Percentiles rank a stretch among this genome's conserved stretches.
These are phyloP conservation scores for Epicauta chinensis DNA, from an alignment of 1,140 invertebrate species.

Conservation along the genomic window DNA sequence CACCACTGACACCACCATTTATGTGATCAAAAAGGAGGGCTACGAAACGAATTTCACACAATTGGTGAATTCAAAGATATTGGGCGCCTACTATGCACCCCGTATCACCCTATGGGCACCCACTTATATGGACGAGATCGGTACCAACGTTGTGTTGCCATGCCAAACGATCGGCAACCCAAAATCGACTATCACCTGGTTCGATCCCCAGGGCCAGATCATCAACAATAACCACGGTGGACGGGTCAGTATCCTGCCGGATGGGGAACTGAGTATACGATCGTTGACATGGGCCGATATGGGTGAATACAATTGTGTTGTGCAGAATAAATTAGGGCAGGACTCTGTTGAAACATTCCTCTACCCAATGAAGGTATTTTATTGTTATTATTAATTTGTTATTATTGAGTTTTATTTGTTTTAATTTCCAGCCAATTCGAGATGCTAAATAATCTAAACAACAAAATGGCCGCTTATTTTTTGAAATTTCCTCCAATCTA, in stretches of 20 bases:
- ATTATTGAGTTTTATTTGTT: too few relatives aligned
- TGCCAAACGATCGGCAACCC: slow-evolving; percentile 63
- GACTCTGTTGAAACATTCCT: slow-evolving; percentile 65
- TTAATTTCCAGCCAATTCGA: too few relatives aligned
- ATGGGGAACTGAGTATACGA: slow-evolving; percentile 67
- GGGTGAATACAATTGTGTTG: slow-evolving; percentile 70
- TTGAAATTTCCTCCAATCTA: slow-evolving; percentile 13
- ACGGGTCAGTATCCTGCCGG: slow-evolving; percentile 52
- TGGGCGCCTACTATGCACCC: slow-evolving; percentile 45
- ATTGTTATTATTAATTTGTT: too few relatives aligned
- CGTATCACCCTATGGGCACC: slow-evolving; percentile 50
- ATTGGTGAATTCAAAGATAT: slow-evolving; percentile 37
- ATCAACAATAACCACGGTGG: slow-evolving; percentile 49
- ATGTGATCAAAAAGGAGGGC: slow-evolving; percentile 35
- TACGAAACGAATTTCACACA: slow-evolving; percentile 34
- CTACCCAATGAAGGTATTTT: slow-evolving; percentile 57
- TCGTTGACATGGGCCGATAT: slow-evolving; percentile 69
- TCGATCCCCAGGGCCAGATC: slow-evolving; percentile 50
- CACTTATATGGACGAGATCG: slow-evolving; percentile 48
- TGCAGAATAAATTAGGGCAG: slow-evolving; percentile 58
- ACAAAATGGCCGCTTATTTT: slow-evolving; percentile 4
- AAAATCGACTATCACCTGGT: slow-evolving; percentile 59
- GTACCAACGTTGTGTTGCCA: slow-evolving; percentile 59
- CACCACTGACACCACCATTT: slow-evolving; percentile 47
- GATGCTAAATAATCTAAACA: too few relatives aligned